Conservation (phyloP, 2,113 vertebrate species). For the Gnathonemus echidnorhynchus region DNA sequence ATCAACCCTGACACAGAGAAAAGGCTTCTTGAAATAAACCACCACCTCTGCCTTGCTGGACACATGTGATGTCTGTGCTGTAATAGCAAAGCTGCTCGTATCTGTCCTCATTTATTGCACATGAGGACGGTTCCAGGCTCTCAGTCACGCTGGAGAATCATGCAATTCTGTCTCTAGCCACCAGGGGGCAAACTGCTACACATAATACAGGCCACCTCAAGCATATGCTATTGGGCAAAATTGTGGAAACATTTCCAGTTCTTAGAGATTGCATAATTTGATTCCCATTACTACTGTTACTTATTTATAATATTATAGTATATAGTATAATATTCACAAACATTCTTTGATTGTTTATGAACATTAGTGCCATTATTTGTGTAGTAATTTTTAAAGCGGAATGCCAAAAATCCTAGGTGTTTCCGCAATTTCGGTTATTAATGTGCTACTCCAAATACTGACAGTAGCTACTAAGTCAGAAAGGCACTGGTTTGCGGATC, state of each 20-base stretch:
- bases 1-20: slow-evolving; percentile 18
- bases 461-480: neutral
- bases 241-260: neutral
- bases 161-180: slow-evolving; percentile 27
- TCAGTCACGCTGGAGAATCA: neutral
- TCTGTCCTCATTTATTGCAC: neutral
- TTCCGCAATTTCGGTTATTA: too few relatives aligned
- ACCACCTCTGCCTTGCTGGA: neutral
- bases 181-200: slow-evolving; percentile 32
- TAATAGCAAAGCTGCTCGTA: neutral
- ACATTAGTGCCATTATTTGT: neutral
- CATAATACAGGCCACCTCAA: neutral
- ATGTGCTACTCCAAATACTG: neutral
- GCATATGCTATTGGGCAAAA: neutral
- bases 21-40: neutral
- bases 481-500: neutral
- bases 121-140: neutral
- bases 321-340: neutral
- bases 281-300: neutral
- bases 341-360: neutral
- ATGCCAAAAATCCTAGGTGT: too few relatives aligned
- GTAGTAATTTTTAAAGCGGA: neutral
- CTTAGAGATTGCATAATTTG: too few relatives aligned
- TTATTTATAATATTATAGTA: neutral
- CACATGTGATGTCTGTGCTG: neutral